phyloP scores from a whole-genome alignment of 2,113 vertebrate species.

The Rhinoderma darwinii region DNA sequence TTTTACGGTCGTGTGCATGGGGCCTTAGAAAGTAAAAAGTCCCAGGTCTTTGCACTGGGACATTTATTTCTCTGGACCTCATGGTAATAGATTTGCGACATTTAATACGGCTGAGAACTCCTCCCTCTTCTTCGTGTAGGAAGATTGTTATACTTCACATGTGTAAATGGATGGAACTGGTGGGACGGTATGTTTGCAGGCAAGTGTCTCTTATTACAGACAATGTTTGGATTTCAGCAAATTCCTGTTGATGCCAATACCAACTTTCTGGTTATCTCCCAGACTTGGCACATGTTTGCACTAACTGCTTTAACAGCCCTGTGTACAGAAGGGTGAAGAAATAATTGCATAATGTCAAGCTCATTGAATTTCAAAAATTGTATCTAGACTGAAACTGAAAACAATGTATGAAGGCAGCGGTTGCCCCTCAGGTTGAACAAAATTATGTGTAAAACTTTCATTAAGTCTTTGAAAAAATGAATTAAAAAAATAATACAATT shows the following conservation, averaged over 20 bases:
- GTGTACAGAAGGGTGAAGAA: not conserved
- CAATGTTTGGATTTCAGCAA: slow-evolving; percentile 42
- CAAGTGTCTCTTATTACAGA: slow-evolving; percentile 3
- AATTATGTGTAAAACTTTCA: not conserved
- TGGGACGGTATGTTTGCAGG: not conserved
- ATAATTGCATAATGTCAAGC: not conserved
- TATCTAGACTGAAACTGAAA: not conserved
- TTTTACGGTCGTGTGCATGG: too few species aligned
- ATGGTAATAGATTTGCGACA: too few species aligned
- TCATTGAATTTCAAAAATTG: not conserved
- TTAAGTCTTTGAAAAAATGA: not conserved
- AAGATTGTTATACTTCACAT: not conserved
- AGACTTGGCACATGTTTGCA: slow-evolving; percentile 18
- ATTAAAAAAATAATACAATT: not conserved
- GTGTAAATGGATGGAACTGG: not conserved
- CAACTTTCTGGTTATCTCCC: slow-evolving; percentile 1
- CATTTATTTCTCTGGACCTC: too few species aligned
- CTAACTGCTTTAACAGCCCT: not conserved
- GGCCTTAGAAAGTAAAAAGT: too few species aligned
- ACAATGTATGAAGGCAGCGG: too few species aligned
- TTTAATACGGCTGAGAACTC: not conserved
- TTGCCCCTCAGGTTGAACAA: not conserved
- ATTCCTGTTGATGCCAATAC: not conserved
- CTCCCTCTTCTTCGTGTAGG: not conserved
- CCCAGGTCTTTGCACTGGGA: too few species aligned